Evolutionary conservation across 2,797 vertebrate species (phyloP), one percentile per base, ranked within the genome.

Genomic region (Tinamus major): DNA sequence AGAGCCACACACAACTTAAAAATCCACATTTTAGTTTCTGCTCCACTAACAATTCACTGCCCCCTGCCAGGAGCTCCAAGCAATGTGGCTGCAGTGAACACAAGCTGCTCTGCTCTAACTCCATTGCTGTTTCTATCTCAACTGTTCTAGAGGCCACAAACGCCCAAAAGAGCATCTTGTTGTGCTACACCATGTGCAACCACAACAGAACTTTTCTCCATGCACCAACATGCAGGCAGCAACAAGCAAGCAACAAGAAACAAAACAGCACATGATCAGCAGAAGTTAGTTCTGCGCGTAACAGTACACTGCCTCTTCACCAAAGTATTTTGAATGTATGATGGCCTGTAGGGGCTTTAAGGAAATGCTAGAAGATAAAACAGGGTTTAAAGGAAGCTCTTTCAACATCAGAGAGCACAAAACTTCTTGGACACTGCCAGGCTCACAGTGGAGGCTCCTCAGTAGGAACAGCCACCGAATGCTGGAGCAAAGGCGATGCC

Each of bases 1-100:
- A 56, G 13, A 76, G 27, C 27, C 44, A 39, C 82, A 80, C 62
- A 48, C 19, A 42, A 84, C 23, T 49, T 76, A 26, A 51, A 35
- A 90, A 83, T 39, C 27, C 70, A 81, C 55, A 35, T 63, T 81
- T 72, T 76, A 94, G 89, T 72, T 81, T 46, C n/a, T 84, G 14
- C 59, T 59, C 83, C 76, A 23, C 46, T 79, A 85, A 91, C 18
- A 23, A 81, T 62, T 61, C 48, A 41, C 33, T 69, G 41, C 5
- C 19, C 29, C 17, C 61, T 85, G 74, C 6, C 64, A 61, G 81
- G 41, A 76, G 48, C 64, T 86, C 64, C 64, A 53, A 75, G 61
- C 6, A 4, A 77, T 16, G 59, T 72, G 1, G 0, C 33, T 72
- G 70, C 10, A 65, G 35, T 3, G 0, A 72, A 56, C 0, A 0